phyloP scores from a whole-genome alignment of 2,113 vertebrate genomes.

The Dasypus novemcinctus region DNA sequence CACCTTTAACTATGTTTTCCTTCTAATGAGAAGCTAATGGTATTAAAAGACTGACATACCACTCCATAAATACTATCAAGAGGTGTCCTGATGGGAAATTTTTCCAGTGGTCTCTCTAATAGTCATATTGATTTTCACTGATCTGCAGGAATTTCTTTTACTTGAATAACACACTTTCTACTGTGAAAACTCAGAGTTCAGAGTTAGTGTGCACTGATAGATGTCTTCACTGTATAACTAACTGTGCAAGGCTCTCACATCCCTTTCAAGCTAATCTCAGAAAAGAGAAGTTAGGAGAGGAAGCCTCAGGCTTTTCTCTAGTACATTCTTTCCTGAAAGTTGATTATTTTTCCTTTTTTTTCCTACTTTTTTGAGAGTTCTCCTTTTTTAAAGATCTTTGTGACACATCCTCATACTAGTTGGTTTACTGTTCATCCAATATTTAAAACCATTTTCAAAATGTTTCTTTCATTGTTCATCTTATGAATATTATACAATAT shows the following conservation, averaged over 20 bases:
- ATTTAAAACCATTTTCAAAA: slow-evolving; percentile 37
- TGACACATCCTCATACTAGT: background rate
- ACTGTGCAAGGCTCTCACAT: background rate
- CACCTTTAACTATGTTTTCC: background rate
- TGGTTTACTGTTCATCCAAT: background rate
- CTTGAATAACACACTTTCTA: background rate
- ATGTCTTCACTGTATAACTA: background rate
- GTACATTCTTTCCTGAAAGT: background rate
- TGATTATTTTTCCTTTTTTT: background rate
- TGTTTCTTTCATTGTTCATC: background rate
- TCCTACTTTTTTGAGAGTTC: background rate
- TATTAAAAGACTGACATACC: background rate
- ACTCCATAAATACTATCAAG: background rate
- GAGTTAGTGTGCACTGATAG: background rate
- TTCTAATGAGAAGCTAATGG: background rate
- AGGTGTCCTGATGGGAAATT: background rate
- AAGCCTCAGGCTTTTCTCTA: background rate
- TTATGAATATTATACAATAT: background rate
- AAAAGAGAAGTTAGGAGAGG: background rate
- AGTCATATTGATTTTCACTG: background rate
- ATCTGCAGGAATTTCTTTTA: background rate
- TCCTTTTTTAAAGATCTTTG: background rate
- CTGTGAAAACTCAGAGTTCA: background rate
- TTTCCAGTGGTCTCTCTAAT: background rate
- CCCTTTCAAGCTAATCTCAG: background rate